A percentile compares a stretch with the other conserved stretches of the same genome.
phyloP scores from a whole-genome alignment of 64 coral and sea anemone genomes.

The Pachyseris speciosa region DNA sequence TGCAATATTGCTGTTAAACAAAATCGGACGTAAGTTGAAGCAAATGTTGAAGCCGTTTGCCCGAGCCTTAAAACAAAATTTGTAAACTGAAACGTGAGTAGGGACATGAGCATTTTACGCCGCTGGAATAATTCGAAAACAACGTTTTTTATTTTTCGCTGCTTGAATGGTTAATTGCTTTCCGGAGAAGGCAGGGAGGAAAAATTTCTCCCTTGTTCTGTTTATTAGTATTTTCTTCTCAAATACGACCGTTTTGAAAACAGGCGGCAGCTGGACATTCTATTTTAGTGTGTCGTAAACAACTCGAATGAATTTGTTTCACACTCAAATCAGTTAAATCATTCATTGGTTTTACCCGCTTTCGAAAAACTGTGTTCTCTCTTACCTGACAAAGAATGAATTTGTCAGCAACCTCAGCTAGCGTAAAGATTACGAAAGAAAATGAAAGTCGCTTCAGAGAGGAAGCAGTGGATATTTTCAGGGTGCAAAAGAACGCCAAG shows the following conservation, averaged over 20 bases:
- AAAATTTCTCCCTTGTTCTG: background rate
- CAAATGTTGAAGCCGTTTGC: too few relatives aligned
- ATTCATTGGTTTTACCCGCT: background rate
- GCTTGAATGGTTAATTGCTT: background rate
- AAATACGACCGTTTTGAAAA: background rate
- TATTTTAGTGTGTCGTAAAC: background rate
- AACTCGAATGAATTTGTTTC: too few relatives aligned
- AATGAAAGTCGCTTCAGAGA: constrained; percentile 42
- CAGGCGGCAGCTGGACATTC: background rate
- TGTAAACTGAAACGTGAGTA: too few relatives aligned
- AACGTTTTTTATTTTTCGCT: background rate
- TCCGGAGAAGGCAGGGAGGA: background rate
- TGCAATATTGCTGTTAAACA: too few relatives aligned
- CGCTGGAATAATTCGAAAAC: too few relatives aligned
- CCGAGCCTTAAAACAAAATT: too few relatives aligned
- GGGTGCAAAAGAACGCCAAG: constrained; percentile 12
- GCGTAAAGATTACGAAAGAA: background rate
- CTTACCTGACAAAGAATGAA: background rate
- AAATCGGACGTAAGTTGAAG: too few relatives aligned
- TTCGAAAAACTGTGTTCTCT: background rate
- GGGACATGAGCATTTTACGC: too few relatives aligned
- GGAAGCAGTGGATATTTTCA: constrained; percentile 24
- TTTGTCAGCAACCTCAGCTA: background rate
- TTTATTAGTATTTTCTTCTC: background rate
- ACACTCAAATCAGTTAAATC: too few relatives aligned